Evolutionary conservation across 2,888 invertebrate species (phyloP), one percentile per base, ranked within the genome.

Genomic region (Caenorhabditis sp.): DNA sequence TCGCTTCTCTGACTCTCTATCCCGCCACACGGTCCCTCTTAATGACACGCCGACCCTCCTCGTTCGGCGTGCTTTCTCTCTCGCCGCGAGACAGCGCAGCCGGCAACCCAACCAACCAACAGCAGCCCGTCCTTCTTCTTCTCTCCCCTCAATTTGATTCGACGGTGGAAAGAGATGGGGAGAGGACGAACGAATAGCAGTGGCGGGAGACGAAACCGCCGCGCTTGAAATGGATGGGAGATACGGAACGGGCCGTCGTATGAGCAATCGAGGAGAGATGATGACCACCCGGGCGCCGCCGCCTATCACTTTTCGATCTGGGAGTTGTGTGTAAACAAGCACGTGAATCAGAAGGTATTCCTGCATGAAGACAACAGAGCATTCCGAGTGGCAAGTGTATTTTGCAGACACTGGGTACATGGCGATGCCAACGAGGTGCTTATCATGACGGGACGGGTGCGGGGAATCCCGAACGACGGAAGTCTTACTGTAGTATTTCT

Each of bases 131-230:
- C 39, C 37, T 43, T 50, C 41, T 48, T 55, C 46, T 55, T 35
- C 24, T 35, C 46, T 32, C 66, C 68, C 59, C 53, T 59, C 70
- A 59, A 70, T 59, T 70, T 70, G 70, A 70, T 70, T 70, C 70
- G 27, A 41, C 53, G 63, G 53, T 53, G 71, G 37, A 55, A 56
- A 39, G 45, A 55, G 35, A 43, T 37, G 30, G 58, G 62, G 50
- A 52, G 26, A 50, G 50, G 45, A 56, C 20, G 24, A 39, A 32
- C 26, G 27, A 37, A 56, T 17, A n/a, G 39, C 35, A 50, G 15
- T 22, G 35, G 24, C 17, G 20, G 41, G 35, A 13, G 45, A 46
- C 30, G 59, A 39, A 27, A 20, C 37, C 26, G 55, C 15, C 55
- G n/a, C n/a, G 55, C 48, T 48, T 48, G 48, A 48, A 39, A 55